Evolutionary conservation across 2,113 vertebrate species (phyloP).

Genomic region (Cebidichthys violaceus): DNA sequence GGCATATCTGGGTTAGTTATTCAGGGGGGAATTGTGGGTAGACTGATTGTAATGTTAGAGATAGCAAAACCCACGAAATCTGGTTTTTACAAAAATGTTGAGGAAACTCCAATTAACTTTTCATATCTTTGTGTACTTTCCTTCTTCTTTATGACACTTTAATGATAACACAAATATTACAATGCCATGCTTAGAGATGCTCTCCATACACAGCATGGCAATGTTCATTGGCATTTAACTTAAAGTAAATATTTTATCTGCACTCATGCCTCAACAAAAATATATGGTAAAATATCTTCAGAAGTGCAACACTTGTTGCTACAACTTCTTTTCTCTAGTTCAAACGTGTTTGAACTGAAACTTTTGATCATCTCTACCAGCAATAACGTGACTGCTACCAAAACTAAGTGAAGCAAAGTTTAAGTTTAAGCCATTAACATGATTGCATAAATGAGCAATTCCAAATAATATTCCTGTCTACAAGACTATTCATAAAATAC

Average conservation of each 20-base stretch:
- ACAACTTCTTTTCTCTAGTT: neutral
- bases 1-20: constrained; percentile 47
- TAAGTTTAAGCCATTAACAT: neutral
- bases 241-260: neutral
- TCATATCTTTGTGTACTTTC: neutral
- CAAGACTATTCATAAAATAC: neutral
- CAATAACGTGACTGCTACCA: neutral
- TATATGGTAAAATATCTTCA: neutral
- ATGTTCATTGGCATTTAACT: neutral
- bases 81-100: neutral
- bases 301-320: neutral
- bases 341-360: neutral
- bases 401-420: neutral
- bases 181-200: neutral
- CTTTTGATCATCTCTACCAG: neutral
- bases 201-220: neutral
- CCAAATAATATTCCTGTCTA: neutral
- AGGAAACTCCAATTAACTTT: neutral
- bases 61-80: neutral
- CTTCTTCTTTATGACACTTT: neutral
- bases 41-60: neutral
- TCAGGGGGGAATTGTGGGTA: constrained; percentile 19
- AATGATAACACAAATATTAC: too few species aligned
- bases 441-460: neutral
- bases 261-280: neutral